Percentiles rank a stretch among this genome's conserved stretches.
These are phyloP conservation scores for Athripsodes cinereus DNA, from an alignment of 2,888 invertebrate genomes.

Conservation along the genomic window DNA sequence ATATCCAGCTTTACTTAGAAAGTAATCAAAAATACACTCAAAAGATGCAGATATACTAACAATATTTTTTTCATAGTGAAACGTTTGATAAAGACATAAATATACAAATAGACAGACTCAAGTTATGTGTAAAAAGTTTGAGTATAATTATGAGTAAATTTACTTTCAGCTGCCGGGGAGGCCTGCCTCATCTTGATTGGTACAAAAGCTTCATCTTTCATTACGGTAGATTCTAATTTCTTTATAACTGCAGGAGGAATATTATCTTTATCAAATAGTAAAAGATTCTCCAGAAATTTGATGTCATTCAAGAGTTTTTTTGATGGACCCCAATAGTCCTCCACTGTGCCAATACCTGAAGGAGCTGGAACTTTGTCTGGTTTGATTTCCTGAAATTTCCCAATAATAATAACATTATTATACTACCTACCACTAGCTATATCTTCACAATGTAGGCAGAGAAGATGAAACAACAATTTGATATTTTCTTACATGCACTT, in stretches of 20 bases:
- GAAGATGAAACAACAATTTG: background rate
- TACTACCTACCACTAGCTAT: background rate
- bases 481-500: background rate
- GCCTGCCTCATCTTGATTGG: constrained; percentile 84
- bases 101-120: too few relatives aligned
- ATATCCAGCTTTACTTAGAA: background rate
- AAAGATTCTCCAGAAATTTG: constrained; percentile 82
- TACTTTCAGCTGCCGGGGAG: constrained; percentile 84
- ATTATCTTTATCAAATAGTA: constrained; percentile 90
- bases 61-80: too few relatives aligned
- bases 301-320: constrained; percentile 84
- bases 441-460: background rate
- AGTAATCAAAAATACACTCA: too few relatives aligned
- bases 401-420: too few relatives aligned
- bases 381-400: constrained; percentile 69
- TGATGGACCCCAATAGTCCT: constrained; percentile 92
- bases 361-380: constrained; percentile 82
- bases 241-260: constrained; percentile 80
- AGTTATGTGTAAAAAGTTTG: background rate
- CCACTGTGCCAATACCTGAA: constrained; percentile 74
- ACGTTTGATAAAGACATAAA: too few relatives aligned
- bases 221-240: constrained; percentile 72
- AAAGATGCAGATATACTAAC: too few relatives aligned
- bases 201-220: constrained; percentile 81
- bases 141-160: background rate